Conservation (phyloP, 2,797 vertebrate species). For the Benthosema pterotum region DNA sequence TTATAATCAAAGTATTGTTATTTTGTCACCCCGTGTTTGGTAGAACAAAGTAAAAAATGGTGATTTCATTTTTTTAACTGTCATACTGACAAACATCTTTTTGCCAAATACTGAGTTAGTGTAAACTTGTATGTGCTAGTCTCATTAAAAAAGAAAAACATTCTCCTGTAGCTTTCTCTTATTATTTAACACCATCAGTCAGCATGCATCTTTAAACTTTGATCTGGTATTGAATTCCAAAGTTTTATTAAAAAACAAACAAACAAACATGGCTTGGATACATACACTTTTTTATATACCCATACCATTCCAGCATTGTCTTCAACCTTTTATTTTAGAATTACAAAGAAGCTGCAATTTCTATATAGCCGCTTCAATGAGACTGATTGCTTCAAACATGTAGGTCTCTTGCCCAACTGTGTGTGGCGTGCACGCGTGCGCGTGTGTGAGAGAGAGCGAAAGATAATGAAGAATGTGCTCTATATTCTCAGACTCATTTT, state of each 20-base stretch:
- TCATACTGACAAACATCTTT: slow-evolving; percentile 20
- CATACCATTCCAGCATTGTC: neutral
- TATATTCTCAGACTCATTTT: neutral
- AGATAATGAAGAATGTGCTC: neutral
- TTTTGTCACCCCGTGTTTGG: slow-evolving; percentile 18
- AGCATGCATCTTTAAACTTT: neutral
- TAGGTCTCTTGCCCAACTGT: too few relatives aligned
- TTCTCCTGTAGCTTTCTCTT: neutral
- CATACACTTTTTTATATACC: neutral
- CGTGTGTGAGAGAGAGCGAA: too few relatives aligned
- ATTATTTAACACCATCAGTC: slow-evolving; percentile 1
- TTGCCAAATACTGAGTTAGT: slow-evolving; percentile 1
- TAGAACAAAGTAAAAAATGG: slow-evolving; percentile 3
- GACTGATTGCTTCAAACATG: too few relatives aligned
- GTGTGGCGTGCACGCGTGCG: too few relatives aligned
- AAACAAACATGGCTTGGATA: neutral
- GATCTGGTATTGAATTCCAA: neutral
- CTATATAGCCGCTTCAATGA: too few relatives aligned
- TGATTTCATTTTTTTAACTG: slow-evolving; percentile 15
- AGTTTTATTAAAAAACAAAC: slow-evolving; percentile 1
- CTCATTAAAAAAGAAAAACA: slow-evolving; percentile 23
- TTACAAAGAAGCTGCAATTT: too few relatives aligned
- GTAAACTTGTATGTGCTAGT: slow-evolving; percentile 5
- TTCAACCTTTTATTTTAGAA: neutral
- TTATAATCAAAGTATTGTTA: slow-evolving; percentile 4